A percentile compares a stretch with the other conserved stretches of the same genome.
These are phyloP conservation scores for Teleogryllus occipitalis DNA, from an alignment of 1,140 invertebrate genomes.

Conservation along the genomic window DNA sequence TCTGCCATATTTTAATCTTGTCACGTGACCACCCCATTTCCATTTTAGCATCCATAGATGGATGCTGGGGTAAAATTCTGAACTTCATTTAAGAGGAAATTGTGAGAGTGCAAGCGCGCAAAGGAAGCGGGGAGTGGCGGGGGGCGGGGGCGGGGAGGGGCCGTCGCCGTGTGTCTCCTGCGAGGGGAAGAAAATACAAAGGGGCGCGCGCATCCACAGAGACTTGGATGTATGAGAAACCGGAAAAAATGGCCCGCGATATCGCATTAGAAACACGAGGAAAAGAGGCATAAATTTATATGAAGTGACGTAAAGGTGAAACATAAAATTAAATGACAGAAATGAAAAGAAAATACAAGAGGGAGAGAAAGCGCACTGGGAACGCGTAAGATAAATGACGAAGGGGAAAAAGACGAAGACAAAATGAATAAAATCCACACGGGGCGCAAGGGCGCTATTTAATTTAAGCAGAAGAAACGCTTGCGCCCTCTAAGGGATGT, in stretches of 20 bases:
- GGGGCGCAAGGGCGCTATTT: not conserved
- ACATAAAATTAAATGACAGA: conserved; percentile 2
- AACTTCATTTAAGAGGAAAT: too few species aligned
- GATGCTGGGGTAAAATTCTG: too few species aligned
- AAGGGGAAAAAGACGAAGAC: not conserved
- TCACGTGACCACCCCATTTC: too few species aligned
- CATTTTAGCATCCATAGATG: too few species aligned
- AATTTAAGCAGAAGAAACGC: not conserved
- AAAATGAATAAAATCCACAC: not conserved
- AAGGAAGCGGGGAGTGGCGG: too few species aligned
- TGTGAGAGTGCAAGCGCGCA: too few species aligned
- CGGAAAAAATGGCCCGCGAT: not conserved
- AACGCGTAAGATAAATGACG: not conserved
- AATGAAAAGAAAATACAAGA: not conserved
- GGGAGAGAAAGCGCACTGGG: not conserved
- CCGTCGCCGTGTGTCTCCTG: too few species aligned
- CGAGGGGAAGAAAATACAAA: too few species aligned
- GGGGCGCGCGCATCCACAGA: not conserved
- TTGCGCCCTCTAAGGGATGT: not conserved
- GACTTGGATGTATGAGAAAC: not conserved
- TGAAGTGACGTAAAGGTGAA: not conserved
- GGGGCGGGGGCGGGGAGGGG: too few species aligned
- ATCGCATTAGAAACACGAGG: not conserved
- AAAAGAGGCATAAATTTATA: not conserved
- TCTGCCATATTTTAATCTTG: too few species aligned